phyloP scores from a whole-genome alignment of 2,113 vertebrate species.

The Rhodinocichla rosea region DNA sequence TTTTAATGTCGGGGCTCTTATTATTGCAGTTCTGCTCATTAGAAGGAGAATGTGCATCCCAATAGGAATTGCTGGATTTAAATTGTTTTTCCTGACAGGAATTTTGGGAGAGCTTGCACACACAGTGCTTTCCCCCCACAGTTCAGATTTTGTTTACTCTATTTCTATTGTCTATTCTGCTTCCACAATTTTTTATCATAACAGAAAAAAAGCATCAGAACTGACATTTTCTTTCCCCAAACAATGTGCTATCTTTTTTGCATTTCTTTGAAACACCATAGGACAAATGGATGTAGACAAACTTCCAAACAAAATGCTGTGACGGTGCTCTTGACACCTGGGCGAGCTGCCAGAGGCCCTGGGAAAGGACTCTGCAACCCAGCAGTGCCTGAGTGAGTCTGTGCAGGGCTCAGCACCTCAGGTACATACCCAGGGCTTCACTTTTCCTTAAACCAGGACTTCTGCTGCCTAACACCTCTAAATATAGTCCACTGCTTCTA shows the following conservation, averaged over 20 bases:
- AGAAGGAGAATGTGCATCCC: neutral
- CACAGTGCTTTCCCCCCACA: neutral
- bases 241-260: neutral
- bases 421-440: neutral
- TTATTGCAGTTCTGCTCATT: neutral
- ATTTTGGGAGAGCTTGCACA: neutral
- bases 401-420: neutral
- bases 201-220: neutral
- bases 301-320: neutral
- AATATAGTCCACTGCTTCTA: neutral
- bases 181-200: neutral
- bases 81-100: neutral
- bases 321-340: neutral
- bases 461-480: neutral
- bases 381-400: neutral
- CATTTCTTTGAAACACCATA: conserved; percentile 28
- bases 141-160: neutral
- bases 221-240: neutral
- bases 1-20: neutral
- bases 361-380: neutral
- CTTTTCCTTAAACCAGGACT: neutral
- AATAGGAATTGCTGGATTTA: neutral
- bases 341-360: neutral
- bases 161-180: neutral
- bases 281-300: neutral